These are phyloP conservation scores for Crambe crambe DNA, from an alignment of 37 sponge, comb jelly and placozoan genomes.

Conservation along the genomic window DNA sequence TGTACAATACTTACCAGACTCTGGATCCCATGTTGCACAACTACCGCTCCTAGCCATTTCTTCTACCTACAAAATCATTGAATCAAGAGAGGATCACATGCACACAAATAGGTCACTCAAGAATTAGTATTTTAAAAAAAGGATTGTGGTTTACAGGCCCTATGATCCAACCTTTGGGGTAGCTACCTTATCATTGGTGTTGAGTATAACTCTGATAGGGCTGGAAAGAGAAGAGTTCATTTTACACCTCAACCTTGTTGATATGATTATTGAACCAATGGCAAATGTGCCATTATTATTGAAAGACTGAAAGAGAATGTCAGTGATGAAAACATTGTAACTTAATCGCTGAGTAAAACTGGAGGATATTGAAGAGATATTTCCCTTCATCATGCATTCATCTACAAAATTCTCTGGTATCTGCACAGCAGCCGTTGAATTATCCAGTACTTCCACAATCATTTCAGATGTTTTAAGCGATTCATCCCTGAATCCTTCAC, in stretches of 20 bases:
- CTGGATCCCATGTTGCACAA: too few species aligned
- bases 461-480: neutral
- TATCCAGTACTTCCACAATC: neutral
- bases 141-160: too few species aligned
- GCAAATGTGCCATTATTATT: too few species aligned
- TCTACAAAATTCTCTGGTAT: neutral
- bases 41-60: too few species aligned
- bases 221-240: neutral
- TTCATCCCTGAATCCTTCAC: neutral
- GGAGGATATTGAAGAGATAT: neutral
- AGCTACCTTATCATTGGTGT: neutral
- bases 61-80: too few species aligned
- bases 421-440: neutral
- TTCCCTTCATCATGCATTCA: neutral
- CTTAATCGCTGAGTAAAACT: neutral
- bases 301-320: constrained; percentile 12
- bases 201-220: neutral
- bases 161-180: too few species aligned
- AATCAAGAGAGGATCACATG: too few species aligned
- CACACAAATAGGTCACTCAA: too few species aligned
- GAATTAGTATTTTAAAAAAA: too few species aligned
- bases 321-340: constrained; percentile 25
- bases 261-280: constrained; percentile 21
- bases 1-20: too few species aligned
- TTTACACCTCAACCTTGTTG: constrained; percentile 4